Base-by-base conservation (phyloP, 2,113 vertebrate species). In the Cyprinodon brontotheroides region DNA sequence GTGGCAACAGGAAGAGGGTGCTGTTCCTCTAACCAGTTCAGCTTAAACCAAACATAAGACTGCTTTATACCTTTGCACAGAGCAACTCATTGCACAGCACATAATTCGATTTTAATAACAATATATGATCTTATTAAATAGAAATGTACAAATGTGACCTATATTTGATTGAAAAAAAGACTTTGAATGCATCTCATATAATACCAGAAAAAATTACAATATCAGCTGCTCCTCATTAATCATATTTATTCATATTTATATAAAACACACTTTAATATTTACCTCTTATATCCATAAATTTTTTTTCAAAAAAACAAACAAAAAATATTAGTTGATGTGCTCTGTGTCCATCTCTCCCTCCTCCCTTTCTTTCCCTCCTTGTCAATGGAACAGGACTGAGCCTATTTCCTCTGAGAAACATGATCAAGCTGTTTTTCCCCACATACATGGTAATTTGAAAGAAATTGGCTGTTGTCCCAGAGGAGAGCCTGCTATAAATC, bases 401-500 rank as follows among this genome's bases (percentile, higher is more conserved):
- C 4, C 57, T 2, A 7, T 66, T 68, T 67, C 73, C 61, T 79
- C 75, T 72, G 63, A 82, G 60, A 70, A 64, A 69, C 64, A 60
- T 9, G 47, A 72, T 74, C 50, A 68, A 68, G 68, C 61, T 64
- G 60, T 80, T 71, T 29, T 71, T 3, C 9, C 37, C 3, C 45
- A 22, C n/a, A 61, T 29, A 37, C 20, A 11, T 53, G 65, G 53
- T 61, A 37, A 79, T 77, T 72, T 81, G 17, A 75, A 80, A 78
- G 38, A 69, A 64, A 80, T 48, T 64, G 48, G 68, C 70, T 79
- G 66, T 3, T 13, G 11, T 79, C 87, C 74, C 80, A 43, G 47
- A 0, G 15, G 83, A 78, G 53, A 74, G n/a, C 61, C 15, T 65
- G 38, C 76, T 43, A 76, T 70, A 74, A 70, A 84, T 78, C 68